Conservation (phyloP, 2,888 invertebrate genomes). For the Empis stercorea region DNA sequence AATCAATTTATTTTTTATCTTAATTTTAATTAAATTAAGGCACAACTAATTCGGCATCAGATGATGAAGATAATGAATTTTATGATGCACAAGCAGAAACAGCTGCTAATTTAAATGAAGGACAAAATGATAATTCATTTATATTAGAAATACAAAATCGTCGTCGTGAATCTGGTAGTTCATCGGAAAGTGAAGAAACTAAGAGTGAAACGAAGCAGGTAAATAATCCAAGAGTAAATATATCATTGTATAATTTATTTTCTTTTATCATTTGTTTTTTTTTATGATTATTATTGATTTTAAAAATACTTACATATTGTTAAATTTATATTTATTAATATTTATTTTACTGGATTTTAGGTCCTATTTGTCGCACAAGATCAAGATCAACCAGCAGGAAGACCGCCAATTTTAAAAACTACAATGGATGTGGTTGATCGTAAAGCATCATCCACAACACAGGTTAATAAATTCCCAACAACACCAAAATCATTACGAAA, state of each 20-base stretch:
- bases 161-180: conserved; percentile 35
- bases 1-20: too few relatives aligned
- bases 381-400: conserved; percentile 22
- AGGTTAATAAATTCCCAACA: conserved; percentile 9
- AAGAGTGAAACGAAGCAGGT: conserved; percentile 37
- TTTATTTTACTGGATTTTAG: conserved; percentile 20
- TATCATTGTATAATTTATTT: too few relatives aligned
- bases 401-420: too few relatives aligned
- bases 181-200: conserved; percentile 41
- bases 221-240: conserved; percentile 13
- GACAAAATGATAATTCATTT: conserved; percentile 41
- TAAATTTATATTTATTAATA: too few relatives aligned
- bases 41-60: conserved; percentile 29
- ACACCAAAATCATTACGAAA: conserved; percentile 35
- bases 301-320: too few relatives aligned
- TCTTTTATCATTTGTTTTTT: too few relatives aligned
- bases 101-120: conserved; percentile 15
- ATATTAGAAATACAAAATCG: conserved; percentile 47
- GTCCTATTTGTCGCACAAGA: conserved; percentile 42
- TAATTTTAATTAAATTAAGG: conserved; percentile 9
- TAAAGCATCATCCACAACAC: too few relatives aligned
- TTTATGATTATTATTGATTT: background rate
- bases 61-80: conserved; percentile 66
- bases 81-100: conserved; percentile 53
- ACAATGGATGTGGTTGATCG: conserved; percentile 28